phyloP scores from a whole-genome alignment of 2,888 invertebrate species.

The Zootermopsis nevadensis region DNA sequence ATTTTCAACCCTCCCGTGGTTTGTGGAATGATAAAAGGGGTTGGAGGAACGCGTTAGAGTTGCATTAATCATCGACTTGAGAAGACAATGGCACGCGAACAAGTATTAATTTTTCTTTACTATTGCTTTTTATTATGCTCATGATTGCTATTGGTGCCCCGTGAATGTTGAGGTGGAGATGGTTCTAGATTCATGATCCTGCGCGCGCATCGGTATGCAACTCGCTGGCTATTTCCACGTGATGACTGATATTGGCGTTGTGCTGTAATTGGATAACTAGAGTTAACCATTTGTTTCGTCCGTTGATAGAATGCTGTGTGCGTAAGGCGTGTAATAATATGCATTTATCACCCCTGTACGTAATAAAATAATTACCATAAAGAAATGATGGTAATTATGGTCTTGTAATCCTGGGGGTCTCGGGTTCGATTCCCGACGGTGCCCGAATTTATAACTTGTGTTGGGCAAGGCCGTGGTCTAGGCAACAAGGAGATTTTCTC shows the following conservation, averaged over 20 bases:
- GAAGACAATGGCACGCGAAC: slow-evolving; percentile 33
- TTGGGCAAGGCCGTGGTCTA: no score
- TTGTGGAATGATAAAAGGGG: slow-evolving; percentile 24
- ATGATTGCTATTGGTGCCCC: not conserved
- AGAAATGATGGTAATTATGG: no score
- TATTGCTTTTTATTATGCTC: not conserved
- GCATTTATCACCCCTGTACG: not conserved
- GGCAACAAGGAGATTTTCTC: no score
- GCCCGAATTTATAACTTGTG: no score
- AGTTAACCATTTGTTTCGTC: slow-evolving; percentile 14
- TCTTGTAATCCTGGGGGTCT: no score
- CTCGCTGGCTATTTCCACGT: not conserved
- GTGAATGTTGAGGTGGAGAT: not conserved
- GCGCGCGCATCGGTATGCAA: not conserved
- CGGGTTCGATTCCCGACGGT: no score
- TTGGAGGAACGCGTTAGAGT: slow-evolving; percentile 7
- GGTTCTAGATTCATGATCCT: not conserved
- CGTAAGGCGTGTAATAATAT: not conserved
- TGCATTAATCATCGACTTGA: slow-evolving; percentile 36
- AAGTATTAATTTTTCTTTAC: slow-evolving; percentile 36
- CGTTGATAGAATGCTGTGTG: slow-evolving; percentile 1
- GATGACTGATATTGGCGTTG: slow-evolving; percentile 15
- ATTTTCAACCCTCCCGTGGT: slow-evolving; percentile 31
- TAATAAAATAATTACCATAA: not conserved
- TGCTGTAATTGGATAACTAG: slow-evolving; percentile 24